phyloP scores from a whole-genome alignment of 2,113 vertebrate species.

The Sminthopsis crassicaudata region DNA sequence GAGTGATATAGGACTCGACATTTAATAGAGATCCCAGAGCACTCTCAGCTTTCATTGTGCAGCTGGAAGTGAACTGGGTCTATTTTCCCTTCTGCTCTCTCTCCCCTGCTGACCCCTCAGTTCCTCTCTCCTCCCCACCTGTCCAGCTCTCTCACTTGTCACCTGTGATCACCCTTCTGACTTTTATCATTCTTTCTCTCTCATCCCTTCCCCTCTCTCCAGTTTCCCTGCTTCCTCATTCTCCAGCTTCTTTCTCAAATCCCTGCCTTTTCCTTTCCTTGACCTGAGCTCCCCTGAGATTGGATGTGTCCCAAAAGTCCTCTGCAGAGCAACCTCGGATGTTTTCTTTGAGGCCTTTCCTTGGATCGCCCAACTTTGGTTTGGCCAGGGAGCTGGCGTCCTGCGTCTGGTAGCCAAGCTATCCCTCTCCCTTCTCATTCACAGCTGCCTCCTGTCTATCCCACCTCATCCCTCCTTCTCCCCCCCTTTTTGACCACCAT shows the following conservation, averaged over 20 bases:
- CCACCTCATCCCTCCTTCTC: neutral
- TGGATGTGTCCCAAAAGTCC: neutral
- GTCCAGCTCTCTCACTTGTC: neutral
- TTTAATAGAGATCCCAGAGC: neutral
- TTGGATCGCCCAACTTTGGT: neutral
- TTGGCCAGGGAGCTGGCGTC: neutral
- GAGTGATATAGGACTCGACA: neutral
- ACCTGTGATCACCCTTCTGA: neutral
- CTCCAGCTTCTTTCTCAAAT: neutral
- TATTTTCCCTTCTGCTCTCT: slow-evolving; percentile 8
- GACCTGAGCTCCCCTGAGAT: slow-evolving; percentile 1
- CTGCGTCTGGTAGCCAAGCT: neutral
- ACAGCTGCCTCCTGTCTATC: neutral
- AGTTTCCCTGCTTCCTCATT: neutral
- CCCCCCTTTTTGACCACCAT: neutral
- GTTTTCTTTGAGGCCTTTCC: neutral
- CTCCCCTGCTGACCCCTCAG: neutral
- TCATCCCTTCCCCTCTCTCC: neutral
- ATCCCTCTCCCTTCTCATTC: too few species aligned
- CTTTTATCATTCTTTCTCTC: neutral
- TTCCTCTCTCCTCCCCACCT: neutral
- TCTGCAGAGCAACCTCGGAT: neutral
- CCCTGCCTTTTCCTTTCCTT: neutral
- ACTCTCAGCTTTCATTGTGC: neutral
- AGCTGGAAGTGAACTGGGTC: neutral